Base-by-base conservation (phyloP, 2,113 vertebrate species). In the Pedetes capensis region DNA sequence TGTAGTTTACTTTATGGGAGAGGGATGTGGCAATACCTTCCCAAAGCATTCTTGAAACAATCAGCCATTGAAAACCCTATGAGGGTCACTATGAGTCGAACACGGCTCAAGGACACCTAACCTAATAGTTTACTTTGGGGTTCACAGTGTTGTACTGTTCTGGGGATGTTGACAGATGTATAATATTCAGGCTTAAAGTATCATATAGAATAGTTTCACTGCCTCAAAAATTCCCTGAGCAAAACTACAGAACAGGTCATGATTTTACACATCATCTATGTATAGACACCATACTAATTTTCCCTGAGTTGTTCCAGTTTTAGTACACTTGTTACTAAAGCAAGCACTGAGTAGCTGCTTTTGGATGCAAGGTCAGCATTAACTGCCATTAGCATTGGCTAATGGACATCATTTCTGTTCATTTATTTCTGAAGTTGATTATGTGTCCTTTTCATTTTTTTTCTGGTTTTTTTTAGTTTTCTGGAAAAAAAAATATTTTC, bases 401-500 rank as follows among this genome's bases (percentile, higher is more conserved):
- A n/a, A n/a, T n/a, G n/a, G n/a, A 10, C 79, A 16, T 80, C 53
- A 18, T 55, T 47, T 78, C 0, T 87, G 69, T 69, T 78, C 23
- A 23, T 63, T 96, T 69, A 8, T 71, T 94, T 88, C 32, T 76
- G 8, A 85, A 64, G 69, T 71, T 93, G 78, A 69, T 78, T 47
- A 34, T 37, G 37, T 83, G 17, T 49, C 34, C 0, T 32, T 13
- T 90, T 0, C 59, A 37, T 23, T 95, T n/a, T 95, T 95, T 92
- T 94, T 86, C 42, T 89, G 42, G 13, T 87, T 61, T 32, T 61
- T 32, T 69, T 95, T 93, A 93, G 16, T 87, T 68, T 80, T 81
- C 44, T n/a, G n/a, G n/a, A n/a, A n/a, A n/a, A n/a, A 22, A 74
- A 44, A 42, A 59, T 63, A 61, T 92, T 96, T 95, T 96, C 47